Conservation (phyloP, 2,888 invertebrate genomes). For the Xiphydria camelus region DNA sequence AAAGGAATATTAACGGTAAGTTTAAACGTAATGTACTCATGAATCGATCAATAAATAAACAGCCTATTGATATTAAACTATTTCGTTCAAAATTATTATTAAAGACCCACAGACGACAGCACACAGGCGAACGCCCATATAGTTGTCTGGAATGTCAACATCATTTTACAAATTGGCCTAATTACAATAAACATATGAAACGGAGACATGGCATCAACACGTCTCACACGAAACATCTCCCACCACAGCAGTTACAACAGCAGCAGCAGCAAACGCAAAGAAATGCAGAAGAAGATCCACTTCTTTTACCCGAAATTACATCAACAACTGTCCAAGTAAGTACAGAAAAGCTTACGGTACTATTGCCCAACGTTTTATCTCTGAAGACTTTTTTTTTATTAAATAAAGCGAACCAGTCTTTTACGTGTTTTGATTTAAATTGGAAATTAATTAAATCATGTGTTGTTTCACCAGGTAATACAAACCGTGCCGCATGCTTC, state of each 20-base stretch:
- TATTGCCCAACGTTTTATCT: no score
- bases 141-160: slow-evolving; percentile 73
- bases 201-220: slow-evolving; percentile 69
- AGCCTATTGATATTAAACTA: slow-evolving; percentile 1
- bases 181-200: slow-evolving; percentile 83
- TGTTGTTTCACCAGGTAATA: slow-evolving; percentile 43
- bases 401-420: background rate
- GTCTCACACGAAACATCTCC: slow-evolving; percentile 56
- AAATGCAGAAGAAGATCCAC: slow-evolving; percentile 17
- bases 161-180: slow-evolving; percentile 81
- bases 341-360: no score
- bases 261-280: slow-evolving; percentile 30
- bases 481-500: slow-evolving; percentile 45
- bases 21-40: no score
- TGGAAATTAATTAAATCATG: background rate
- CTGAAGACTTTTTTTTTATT: no score
- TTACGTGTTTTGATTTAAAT: background rate
- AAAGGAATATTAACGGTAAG: slow-evolving; percentile 72
- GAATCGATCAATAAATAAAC: no score
- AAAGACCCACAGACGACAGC: slow-evolving; percentile 72
- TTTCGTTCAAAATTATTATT: slow-evolving; percentile 6
- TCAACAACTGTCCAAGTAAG: slow-evolving; percentile 35
- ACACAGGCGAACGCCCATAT: slow-evolving; percentile 71
- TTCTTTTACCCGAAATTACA: slow-evolving; percentile 26
- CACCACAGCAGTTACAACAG: slow-evolving; percentile 36